These are phyloP conservation scores for Pyralis farinalis DNA, from an alignment of 2,888 invertebrate genomes.

Conservation along the genomic window DNA sequence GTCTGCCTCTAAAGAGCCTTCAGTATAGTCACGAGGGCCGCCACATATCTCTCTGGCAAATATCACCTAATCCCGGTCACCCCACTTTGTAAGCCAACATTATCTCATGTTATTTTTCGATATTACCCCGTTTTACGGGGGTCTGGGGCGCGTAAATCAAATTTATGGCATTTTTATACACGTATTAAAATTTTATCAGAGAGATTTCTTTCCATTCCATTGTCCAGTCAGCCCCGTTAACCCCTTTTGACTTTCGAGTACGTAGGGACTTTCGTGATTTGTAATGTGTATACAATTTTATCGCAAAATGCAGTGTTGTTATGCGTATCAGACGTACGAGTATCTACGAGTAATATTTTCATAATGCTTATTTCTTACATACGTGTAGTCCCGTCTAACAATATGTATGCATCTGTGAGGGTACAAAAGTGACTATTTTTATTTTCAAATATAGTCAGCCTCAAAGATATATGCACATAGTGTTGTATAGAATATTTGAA, in stretches of 20 bases:
- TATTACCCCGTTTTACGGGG: conserved; percentile 74
- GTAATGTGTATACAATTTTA: neutral
- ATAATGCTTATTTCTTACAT: too few species aligned
- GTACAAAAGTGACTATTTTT: too few species aligned
- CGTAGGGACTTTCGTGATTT: neutral
- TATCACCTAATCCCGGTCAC: conserved; percentile 56
- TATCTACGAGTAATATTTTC: too few species aligned
- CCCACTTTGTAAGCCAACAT: conserved; percentile 69
- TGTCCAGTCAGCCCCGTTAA: conserved; percentile 61
- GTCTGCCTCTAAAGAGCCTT: neutral
- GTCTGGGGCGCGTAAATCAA: conserved; percentile 72
- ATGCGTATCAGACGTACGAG: too few species aligned
- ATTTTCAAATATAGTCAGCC: too few species aligned
- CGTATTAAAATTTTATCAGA: conserved; percentile 78
- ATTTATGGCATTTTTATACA: conserved; percentile 79
- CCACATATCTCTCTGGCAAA: conserved; percentile 30
- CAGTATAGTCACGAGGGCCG: conserved; percentile 3
- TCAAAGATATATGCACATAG: too few species aligned
- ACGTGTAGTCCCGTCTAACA: too few species aligned
- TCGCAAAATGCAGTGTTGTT: neutral
- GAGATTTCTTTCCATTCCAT: conserved; percentile 69
- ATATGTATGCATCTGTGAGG: too few species aligned
- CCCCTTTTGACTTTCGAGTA: conserved; percentile 48
- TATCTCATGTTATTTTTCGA: conserved; percentile 77
- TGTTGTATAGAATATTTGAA: too few species aligned